A percentile compares a stretch with the other conserved stretches of the same genome.
Conservation (phyloP, 2,797 vertebrate genomes). For the Hylomyscus alleni region DNA sequence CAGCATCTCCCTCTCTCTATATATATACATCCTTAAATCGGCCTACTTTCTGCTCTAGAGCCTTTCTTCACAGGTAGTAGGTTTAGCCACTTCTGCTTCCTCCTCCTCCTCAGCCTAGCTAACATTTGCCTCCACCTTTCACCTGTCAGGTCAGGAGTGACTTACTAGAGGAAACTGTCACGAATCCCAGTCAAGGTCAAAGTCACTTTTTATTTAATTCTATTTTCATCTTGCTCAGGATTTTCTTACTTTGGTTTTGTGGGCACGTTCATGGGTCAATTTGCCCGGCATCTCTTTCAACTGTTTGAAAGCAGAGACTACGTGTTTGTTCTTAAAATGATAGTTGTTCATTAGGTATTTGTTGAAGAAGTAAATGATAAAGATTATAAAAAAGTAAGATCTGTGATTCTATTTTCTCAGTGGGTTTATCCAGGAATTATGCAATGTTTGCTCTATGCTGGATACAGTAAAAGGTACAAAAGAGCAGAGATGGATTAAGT, state of each 20-base stretch:
- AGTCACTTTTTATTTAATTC: background rate
- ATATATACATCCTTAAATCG: background rate
- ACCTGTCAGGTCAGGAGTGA: background rate
- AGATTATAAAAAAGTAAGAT: background rate
- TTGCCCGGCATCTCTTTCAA: background rate
- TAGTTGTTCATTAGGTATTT: slow-evolving; percentile 29
- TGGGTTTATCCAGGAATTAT: background rate
- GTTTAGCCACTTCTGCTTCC: background rate
- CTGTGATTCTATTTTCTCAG: slow-evolving; percentile 10
- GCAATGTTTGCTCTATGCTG: background rate
- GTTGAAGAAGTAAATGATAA: slow-evolving; percentile 35
- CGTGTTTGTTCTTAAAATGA: background rate
- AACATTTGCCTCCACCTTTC: background rate
- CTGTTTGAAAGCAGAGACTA: background rate
- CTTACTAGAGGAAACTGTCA: background rate
- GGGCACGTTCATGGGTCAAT: background rate
- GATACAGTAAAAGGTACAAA: background rate
- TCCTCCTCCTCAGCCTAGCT: background rate
- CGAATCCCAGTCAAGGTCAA: background rate
- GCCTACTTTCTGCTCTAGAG: background rate
- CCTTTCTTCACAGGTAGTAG: too few relatives aligned
- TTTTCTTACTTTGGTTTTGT: background rate
- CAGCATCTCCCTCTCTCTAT: background rate
- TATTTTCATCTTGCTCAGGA: background rate
- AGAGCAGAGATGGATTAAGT: background rate